A percentile compares a stretch with the other conserved stretches of the same genome.
Conservation (phyloP, 1,140 invertebrate genomes). For the Drosophila ercepeae region DNA sequence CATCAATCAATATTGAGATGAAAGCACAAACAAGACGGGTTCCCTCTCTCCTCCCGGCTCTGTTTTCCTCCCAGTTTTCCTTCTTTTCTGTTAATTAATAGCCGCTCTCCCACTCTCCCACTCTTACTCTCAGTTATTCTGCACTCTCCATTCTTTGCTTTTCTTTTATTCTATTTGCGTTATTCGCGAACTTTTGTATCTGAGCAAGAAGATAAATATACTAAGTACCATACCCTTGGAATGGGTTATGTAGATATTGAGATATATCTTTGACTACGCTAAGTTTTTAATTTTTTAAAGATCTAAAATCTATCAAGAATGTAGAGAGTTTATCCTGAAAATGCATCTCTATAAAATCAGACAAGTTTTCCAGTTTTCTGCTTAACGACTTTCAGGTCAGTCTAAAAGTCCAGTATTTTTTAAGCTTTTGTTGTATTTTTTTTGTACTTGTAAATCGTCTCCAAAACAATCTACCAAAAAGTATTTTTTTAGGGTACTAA, state of each 20-base stretch:
- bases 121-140: neutral
- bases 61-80: neutral
- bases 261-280: no score
- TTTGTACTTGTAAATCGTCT: no score
- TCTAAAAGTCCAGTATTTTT: no score
- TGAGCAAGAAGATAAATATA: neutral
- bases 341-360: no score
- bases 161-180: slow-evolving; percentile 15
- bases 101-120: neutral
- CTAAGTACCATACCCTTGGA: neutral
- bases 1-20: slow-evolving; percentile 37
- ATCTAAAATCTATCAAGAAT: no score
- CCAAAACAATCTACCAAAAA: no score
- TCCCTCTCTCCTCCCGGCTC: neutral
- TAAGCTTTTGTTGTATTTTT: no score
- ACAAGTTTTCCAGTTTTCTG: no score
- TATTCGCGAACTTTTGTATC: slow-evolving; percentile 20
- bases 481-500: neutral
- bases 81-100: slow-evolving; percentile 30
- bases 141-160: slow-evolving; percentile 1
- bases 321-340: no score
- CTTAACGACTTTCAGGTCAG: no score
- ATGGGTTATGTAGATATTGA: neutral
- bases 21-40: slow-evolving; percentile 23
- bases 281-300: no score